Evolutionary conservation across 2,888 invertebrate genomes (phyloP).

Genomic region (Morpho deidamia): DNA sequence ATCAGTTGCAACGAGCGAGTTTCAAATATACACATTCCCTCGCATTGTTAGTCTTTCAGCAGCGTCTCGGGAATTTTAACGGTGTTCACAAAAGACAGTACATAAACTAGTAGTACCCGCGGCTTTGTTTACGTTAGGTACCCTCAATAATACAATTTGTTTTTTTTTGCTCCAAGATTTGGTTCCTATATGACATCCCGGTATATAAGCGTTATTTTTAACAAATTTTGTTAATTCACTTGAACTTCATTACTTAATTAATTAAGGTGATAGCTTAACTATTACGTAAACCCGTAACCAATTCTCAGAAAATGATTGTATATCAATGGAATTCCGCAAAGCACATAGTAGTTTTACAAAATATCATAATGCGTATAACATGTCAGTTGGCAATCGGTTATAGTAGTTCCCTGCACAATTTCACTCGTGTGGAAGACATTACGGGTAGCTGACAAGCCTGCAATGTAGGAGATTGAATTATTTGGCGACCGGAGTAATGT

Average conservation of each 20-base stretch:
- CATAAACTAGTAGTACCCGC: background rate
- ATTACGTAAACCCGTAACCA: no score
- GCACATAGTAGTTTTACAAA: no score
- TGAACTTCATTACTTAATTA: no score
- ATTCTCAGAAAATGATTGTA: no score
- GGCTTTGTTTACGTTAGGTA: no score
- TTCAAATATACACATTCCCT: slow-evolving; percentile 10
- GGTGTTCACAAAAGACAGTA: background rate
- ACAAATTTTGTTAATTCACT: no score
- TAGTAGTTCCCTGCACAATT: background rate
- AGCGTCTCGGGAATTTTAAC: slow-evolving; percentile 14
- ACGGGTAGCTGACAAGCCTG: slow-evolving; percentile 10
- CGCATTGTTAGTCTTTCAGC: slow-evolving; percentile 1
- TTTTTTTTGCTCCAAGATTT: background rate
- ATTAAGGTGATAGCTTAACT: no score
- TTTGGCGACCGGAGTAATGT: slow-evolving; percentile 9
- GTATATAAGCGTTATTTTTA: no score
- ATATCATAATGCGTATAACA: no score
- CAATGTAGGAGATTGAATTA: slow-evolving; percentile 15
- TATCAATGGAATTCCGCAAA: no score
- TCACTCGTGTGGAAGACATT: slow-evolving; percentile 7
- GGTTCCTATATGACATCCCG: no score
- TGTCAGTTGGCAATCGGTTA: no score
- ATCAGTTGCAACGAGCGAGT: background rate
- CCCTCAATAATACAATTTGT: background rate